Conservation (phyloP, 2,113 vertebrate genomes). For the Haplochromis burtoni region DNA sequence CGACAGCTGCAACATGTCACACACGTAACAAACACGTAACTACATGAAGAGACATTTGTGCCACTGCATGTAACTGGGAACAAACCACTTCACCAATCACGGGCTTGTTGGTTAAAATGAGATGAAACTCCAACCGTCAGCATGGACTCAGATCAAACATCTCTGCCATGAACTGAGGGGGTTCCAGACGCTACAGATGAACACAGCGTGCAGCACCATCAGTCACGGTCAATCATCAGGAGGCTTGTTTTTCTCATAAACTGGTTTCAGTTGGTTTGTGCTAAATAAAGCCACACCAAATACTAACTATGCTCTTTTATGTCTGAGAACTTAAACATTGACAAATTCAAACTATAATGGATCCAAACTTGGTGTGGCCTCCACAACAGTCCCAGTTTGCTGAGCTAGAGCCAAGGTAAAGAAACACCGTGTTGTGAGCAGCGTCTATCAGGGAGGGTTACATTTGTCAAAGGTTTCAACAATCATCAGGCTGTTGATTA, state of each 20-base stretch:
- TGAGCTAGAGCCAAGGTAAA: not conserved
- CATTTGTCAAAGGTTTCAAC: not conserved
- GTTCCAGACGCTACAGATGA: not conserved
- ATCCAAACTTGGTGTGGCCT: not conserved
- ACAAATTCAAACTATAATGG: not conserved
- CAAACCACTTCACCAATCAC: not conserved
- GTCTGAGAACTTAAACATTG: not conserved
- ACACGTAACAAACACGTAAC: not conserved
- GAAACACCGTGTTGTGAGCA: not conserved
- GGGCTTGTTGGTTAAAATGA: accelerated
- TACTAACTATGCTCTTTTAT: not conserved
- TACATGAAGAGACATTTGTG: not conserved
- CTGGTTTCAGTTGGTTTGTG: not conserved
- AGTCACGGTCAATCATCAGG: not conserved
- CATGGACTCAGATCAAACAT: not conserved
- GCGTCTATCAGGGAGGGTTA: not conserved
- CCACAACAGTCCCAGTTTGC: not conserved
- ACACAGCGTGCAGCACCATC: not conserved
- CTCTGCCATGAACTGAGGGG: not conserved
- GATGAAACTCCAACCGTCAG: not conserved
- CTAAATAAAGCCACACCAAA: not conserved
- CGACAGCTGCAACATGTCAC: not conserved
- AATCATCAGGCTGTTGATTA: not conserved
- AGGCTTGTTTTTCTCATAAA: not conserved
- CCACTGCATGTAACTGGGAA: not conserved